Percentiles rank a stretch among this genome's conserved stretches.
Conservation (phyloP, 2,113 vertebrate species). For the Microtus pennsylvanicus region DNA sequence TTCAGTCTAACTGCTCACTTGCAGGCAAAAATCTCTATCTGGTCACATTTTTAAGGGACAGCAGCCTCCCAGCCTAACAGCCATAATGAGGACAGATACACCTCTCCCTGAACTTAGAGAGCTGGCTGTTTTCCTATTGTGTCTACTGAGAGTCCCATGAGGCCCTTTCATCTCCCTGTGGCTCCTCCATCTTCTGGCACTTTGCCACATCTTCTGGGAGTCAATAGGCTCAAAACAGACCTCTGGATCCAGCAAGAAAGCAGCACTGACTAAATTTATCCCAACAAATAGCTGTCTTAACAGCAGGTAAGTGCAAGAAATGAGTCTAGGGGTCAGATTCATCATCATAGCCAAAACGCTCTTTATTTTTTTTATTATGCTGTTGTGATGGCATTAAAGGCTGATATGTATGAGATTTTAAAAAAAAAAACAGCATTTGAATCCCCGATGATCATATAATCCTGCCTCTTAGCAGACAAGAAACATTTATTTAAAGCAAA, state of each 20-base stretch:
- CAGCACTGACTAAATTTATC: slow-evolving; percentile 8
- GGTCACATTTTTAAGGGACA: slow-evolving; percentile 34
- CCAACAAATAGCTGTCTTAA: neutral
- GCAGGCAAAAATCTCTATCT: neutral
- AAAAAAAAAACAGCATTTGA: slow-evolving; percentile 54
- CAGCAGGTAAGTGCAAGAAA: neutral
- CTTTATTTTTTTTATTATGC: slow-evolving; percentile 39
- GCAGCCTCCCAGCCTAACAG: neutral
- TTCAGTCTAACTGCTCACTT: neutral
- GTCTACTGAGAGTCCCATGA: neutral
- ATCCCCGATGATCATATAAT: slow-evolving; percentile 71
- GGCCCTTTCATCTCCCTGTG: neutral
- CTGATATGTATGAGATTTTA: neutral
- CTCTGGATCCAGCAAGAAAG: neutral
- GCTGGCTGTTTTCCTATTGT: neutral
- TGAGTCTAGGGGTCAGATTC: neutral
- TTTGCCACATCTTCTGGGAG: neutral
- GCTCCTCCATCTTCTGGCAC: neutral
- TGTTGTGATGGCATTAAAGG: slow-evolving; percentile 28
- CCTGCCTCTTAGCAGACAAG: slow-evolving; percentile 69
- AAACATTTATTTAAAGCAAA: slow-evolving; percentile 67
- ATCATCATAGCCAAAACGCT: neutral
- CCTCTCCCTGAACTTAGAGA: neutral
- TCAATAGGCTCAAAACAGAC: neutral
- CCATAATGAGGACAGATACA: slow-evolving; percentile 42